Percentiles rank a stretch among this genome's conserved stretches.
phyloP scores from a whole-genome alignment of 2,888 invertebrate species.

The Drosophila testacea region DNA sequence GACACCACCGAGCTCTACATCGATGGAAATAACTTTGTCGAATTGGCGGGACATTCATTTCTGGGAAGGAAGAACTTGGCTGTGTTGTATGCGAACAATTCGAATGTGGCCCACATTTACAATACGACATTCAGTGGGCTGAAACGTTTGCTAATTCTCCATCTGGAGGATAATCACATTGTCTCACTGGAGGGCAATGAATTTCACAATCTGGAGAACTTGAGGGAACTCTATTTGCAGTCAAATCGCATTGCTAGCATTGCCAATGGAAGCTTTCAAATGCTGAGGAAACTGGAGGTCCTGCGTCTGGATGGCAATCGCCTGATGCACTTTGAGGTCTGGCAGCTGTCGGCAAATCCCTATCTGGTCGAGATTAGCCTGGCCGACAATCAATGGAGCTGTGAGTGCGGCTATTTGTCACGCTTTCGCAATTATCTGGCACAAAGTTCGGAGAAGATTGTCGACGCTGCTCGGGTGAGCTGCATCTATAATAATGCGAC shows the following conservation, averaged over 20 bases:
- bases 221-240: conserved; percentile 94
- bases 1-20: conserved; percentile 97
- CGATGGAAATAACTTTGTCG: conserved; percentile 95
- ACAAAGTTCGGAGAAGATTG: conserved; percentile 91
- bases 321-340: conserved; percentile 92
- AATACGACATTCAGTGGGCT: conserved; percentile 96
- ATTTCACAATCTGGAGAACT: conserved; percentile 91
- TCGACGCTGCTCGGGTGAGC: conserved; percentile 91
- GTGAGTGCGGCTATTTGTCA: conserved; percentile 94
- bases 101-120: conserved; percentile 92
- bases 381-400: conserved; percentile 95
- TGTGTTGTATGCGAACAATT: conserved; percentile 94
- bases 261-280: conserved; percentile 93
- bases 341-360: conserved; percentile 93
- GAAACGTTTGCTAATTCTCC: conserved; percentile 91
- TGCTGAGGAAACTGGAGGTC: conserved; percentile 92
- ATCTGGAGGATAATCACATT: conserved; percentile 94
- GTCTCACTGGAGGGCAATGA: conserved; percentile 93
- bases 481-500: conserved; percentile 92
- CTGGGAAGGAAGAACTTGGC: conserved; percentile 95
- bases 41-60: conserved; percentile 94
- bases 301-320: conserved; percentile 94
- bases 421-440: conserved; percentile 92
- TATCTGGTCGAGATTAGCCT: conserved; percentile 94
- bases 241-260: conserved; percentile 93